phyloP scores from a whole-genome alignment of 2,797 vertebrate genomes.

The Acanthopagrus latus region DNA sequence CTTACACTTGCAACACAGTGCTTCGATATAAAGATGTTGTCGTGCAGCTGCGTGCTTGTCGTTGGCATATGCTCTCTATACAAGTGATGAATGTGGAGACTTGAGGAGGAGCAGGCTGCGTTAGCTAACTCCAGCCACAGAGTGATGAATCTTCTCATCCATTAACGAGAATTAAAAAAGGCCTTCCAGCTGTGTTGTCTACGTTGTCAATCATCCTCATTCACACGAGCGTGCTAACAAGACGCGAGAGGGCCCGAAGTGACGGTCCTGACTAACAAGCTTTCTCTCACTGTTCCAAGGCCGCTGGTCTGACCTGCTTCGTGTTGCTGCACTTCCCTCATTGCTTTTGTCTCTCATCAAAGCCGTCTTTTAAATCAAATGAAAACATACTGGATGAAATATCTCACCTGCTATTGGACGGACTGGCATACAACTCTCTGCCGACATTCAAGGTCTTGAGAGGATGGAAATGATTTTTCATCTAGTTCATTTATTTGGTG shows the following conservation, averaged over 20 bases:
- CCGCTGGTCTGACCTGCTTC: constrained; percentile 48
- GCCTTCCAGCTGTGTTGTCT: constrained; percentile 67
- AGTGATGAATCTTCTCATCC: constrained; percentile 56
- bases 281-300: constrained; percentile 58
- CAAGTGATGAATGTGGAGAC: not conserved
- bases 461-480: not conserved
- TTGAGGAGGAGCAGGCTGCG: constrained; percentile 40
- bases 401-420: not conserved
- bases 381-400: not conserved
- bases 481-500: not conserved
- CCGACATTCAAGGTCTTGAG: not conserved
- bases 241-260: constrained; percentile 70
- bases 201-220: constrained; percentile 71
- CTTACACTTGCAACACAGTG: not conserved
- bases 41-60: not conserved
- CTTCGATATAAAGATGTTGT: not conserved
- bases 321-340: constrained; percentile 28
- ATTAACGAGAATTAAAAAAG: constrained; percentile 65
- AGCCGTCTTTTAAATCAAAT: constrained; percentile 38
- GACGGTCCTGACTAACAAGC: constrained; percentile 70
- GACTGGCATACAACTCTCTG: not conserved
- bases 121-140: constrained; percentile 43
- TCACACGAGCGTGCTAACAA: constrained; percentile 56
- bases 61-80: not conserved
- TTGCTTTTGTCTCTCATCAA: constrained; percentile 44